Conservation (phyloP, 92 coral and sea anemone genomes). For the Porites cylindrica region DNA sequence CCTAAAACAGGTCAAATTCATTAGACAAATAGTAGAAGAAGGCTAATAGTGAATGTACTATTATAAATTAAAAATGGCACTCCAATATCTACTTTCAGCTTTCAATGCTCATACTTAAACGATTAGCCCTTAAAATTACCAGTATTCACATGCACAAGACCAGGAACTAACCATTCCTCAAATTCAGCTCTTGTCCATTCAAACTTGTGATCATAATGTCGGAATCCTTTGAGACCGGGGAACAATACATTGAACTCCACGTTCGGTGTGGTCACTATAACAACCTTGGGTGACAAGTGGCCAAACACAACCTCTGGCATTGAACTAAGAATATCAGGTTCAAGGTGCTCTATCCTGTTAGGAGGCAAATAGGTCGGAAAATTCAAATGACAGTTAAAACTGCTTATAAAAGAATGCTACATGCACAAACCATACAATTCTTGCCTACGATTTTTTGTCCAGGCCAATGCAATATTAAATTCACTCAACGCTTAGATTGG, state of each 20-base stretch:
- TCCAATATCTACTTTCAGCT: too few species aligned
- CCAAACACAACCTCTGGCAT: conserved; percentile 95
- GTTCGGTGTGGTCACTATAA: conserved; percentile 96
- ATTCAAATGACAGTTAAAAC: neutral
- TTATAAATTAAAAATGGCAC: too few species aligned
- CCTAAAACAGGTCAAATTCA: too few species aligned
- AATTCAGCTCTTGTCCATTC: conserved; percentile 98
- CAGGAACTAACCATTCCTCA: conserved; percentile 80
- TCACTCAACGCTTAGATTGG: too few species aligned
- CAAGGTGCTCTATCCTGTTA: conserved; percentile 89
- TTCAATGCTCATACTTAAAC: too few species aligned
- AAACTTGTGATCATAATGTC: conserved; percentile 99
- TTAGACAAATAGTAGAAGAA: too few species aligned
- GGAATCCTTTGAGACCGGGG: conserved; percentile 86
- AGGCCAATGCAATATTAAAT: too few species aligned
- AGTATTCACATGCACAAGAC: neutral
- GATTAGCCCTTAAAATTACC: too few species aligned
- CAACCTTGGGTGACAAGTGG: conserved; percentile 96
- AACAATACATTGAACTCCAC: conserved; percentile 96
- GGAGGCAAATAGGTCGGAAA: too few species aligned
- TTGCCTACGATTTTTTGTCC: too few species aligned
- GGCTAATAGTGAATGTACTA: too few species aligned
- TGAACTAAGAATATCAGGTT: conserved; percentile 72
- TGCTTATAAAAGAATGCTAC: neutral
- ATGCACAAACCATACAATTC: neutral